phyloP scores from a whole-genome alignment of 2,888 invertebrate species.

The Aphelenchoides bicaudatus region DNA sequence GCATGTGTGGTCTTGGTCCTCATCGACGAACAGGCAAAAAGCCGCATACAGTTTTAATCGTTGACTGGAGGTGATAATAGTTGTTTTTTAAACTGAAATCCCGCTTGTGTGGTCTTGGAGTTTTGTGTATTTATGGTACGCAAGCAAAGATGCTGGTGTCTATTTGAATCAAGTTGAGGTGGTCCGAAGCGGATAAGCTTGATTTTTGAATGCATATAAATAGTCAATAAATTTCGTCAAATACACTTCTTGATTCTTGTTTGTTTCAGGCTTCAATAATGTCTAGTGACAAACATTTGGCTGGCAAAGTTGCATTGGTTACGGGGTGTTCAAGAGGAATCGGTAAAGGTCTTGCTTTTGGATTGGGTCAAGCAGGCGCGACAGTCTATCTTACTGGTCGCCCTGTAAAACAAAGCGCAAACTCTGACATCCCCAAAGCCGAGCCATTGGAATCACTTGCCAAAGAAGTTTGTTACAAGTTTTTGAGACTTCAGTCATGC shows the following conservation, averaged over 20 bases:
- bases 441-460: slow-evolving; percentile 14
- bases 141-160: too few species aligned
- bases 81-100: too few species aligned
- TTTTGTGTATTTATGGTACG: too few species aligned
- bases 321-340: slow-evolving; percentile 33
- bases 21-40: too few species aligned
- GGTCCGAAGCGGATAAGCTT: neutral
- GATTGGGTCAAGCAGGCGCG: neutral
- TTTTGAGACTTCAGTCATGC: neutral
- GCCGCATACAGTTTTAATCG: neutral
- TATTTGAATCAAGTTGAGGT: too few species aligned
- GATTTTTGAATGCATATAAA: neutral
- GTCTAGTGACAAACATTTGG: slow-evolving; percentile 4
- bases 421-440: slow-evolving; percentile 69
- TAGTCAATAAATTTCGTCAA: neutral
- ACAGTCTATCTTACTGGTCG: slow-evolving; percentile 54
- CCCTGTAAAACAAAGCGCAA: slow-evolving; percentile 25
- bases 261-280: slow-evolving; percentile 15
- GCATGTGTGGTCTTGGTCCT: too few species aligned
- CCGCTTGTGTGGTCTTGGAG: too few species aligned
- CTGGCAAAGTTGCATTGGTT: slow-evolving; percentile 63
- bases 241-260: slow-evolving; percentile 1
- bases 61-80: too few species aligned
- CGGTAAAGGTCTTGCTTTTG: neutral
- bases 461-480: slow-evolving; percentile 52